Base-by-base conservation (phyloP, 2,797 vertebrate genomes). In the Furcifer pardalis region DNA sequence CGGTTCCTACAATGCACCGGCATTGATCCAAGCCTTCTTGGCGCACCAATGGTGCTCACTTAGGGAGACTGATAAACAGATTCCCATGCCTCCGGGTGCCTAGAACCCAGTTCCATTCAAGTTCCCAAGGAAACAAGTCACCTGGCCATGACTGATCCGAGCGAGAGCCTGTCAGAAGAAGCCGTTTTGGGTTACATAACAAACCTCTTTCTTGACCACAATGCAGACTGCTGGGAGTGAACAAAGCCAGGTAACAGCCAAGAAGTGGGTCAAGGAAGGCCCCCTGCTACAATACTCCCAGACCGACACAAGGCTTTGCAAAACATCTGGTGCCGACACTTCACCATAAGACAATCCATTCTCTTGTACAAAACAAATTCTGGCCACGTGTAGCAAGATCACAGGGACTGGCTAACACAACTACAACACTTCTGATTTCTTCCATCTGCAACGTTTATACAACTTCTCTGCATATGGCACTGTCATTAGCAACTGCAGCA, bases 151-250 rank as follows among this genome's bases (percentile, higher is more conserved):
- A 73, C 65, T 79, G 59, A 63, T 30, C 27, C 35, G 79, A 23
- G 8, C 40, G 37, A 71, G n/a, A 46, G n/a, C 77, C 68, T 62
- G 73, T 73, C 59, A 79, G 83, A 62, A 79, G 59, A 72, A 49
- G 25, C 2, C 59, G 17, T 37, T 21, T 15, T 21, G 68, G 63
- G 56, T 84, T 84, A 69, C 35, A 65, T 49, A 84, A 84, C 52
- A 84, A 35, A 73, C 68, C 83, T 52, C 56, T 30, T 84, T 79
- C 56, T 79, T 59, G 44, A n/a, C 59, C 37, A 30, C 44, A 49
- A 7, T 37, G 40, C 17, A 37, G 25, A 37, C 68, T 23, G 40
- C 69, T 80, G 66, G 52, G 42, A 6, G 2, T 71, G 63, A 74
- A 68, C 35, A 85, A 74, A 74, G 46, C 7, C 84, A 66, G 46